phyloP scores from a whole-genome alignment of 2,888 invertebrate genomes.

The Parapristionchus giblindavisi region DNA sequence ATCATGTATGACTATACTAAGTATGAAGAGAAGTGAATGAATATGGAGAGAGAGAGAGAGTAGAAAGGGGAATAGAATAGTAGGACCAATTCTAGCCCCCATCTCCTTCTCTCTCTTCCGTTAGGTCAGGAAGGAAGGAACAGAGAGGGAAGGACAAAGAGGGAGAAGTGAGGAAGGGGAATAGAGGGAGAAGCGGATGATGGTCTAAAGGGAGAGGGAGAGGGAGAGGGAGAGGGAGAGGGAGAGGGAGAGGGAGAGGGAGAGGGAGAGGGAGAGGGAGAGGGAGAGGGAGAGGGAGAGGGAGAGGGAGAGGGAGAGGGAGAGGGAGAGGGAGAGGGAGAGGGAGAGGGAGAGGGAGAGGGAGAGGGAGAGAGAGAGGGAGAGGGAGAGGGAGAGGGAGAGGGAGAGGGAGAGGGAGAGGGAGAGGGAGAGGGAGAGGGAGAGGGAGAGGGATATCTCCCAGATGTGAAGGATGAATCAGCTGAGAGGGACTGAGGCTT shows the following conservation, averaged over 20 bases:
- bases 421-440: neutral
- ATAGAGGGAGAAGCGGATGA: too few species aligned
- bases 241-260: neutral
- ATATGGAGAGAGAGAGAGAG: too few species aligned
- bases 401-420: neutral
- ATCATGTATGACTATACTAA: too few species aligned
- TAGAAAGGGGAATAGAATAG: too few species aligned
- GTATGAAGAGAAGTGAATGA: too few species aligned
- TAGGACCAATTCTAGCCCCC: too few species aligned
- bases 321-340: constrained; percentile 2
- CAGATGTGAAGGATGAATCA: neutral
- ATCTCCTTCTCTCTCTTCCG: neutral
- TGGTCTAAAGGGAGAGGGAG: neutral
- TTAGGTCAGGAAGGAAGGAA: neutral
- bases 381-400: constrained; percentile 1
- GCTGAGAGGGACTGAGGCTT: neutral
- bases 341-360: neutral
- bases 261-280: constrained; percentile 2
- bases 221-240: neutral
- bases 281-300: constrained; percentile 2
- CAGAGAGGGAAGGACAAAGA: too few species aligned
- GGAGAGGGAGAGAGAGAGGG: constrained; percentile 6
- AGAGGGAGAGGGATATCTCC: neutral
- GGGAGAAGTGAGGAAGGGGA: too few species aligned
- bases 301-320: constrained; percentile 2